phyloP scores from a whole-genome alignment of 1,140 invertebrate genomes.

The Fopius arisanus region DNA sequence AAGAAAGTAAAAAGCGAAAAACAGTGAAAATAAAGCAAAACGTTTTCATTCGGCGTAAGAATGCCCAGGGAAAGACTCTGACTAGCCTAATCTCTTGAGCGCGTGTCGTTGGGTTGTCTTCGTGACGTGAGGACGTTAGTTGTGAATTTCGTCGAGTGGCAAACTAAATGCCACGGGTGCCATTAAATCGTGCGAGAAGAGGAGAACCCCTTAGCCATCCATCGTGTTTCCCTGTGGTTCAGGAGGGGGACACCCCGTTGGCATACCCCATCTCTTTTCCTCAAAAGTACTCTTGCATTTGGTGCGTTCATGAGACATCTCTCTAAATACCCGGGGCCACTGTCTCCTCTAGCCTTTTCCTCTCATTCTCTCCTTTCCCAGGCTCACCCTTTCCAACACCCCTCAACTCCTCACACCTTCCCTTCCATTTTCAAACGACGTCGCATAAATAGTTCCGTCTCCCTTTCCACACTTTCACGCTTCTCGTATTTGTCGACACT shows the following conservation, averaged over 20 bases:
- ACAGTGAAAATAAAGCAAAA: neutral
- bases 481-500: constrained; percentile 16
- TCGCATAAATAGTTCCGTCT: constrained; percentile 21
- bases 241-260: neutral
- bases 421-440: neutral
- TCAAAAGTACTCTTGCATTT: neutral
- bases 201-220: neutral
- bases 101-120: constrained; percentile 5
- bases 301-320: neutral
- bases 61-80: neutral
- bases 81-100: constrained; percentile 9
- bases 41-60: neutral
- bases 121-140: constrained; percentile 21
- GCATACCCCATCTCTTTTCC: neutral
- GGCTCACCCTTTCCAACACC: neutral
- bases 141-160: constrained; percentile 11
- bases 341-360: neutral
- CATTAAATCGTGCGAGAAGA: constrained; percentile 26
- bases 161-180: constrained; percentile 29
- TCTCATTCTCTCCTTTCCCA: neutral
- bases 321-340: neutral
- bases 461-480: neutral
- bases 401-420: neutral
- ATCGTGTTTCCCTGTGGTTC: constrained; percentile 8
- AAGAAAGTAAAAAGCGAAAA: neutral